Percentiles rank a stretch among this genome's conserved stretches.
Evolutionary conservation across 2,797 vertebrate genomes (phyloP).

Genomic region (Gymnothorax javanicus): DNA sequence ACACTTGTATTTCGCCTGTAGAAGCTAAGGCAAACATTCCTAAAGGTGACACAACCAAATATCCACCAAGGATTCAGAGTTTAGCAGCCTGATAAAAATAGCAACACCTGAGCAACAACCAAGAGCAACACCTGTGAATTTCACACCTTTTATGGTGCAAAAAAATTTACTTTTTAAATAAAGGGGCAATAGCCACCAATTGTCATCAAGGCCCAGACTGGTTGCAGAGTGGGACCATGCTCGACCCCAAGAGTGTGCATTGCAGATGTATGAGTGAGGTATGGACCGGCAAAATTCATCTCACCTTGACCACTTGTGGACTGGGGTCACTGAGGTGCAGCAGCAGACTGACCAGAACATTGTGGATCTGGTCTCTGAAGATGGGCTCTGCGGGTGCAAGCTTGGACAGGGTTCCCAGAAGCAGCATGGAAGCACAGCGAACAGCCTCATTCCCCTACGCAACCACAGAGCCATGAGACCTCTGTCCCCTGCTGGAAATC

Average conservation of each 20-base stretch:
- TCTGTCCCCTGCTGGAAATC: slow-evolving; percentile 6
- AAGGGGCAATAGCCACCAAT: neutral
- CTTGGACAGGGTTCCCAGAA: slow-evolving; percentile 85
- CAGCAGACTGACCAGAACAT: slow-evolving; percentile 84
- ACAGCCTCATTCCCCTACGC: slow-evolving; percentile 83
- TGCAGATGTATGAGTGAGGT: neutral
- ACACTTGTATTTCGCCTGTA: neutral
- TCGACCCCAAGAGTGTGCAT: neutral
- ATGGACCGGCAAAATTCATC: no score
- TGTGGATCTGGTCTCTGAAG: slow-evolving; percentile 86
- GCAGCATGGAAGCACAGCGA: slow-evolving; percentile 79
- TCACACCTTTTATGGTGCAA: neutral
- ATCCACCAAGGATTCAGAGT: neutral
- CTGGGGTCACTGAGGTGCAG: slow-evolving; percentile 88
- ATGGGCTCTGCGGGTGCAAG: slow-evolving; percentile 76
- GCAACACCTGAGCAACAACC: neutral
- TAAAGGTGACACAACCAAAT: neutral
- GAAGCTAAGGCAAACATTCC: neutral
- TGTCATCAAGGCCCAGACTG: neutral
- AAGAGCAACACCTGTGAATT: neutral
- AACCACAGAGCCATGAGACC: neutral
- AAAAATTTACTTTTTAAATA: neutral
- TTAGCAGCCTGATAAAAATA: neutral
- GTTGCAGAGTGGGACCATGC: neutral
- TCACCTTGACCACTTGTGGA: slow-evolving; percentile 76